Conservation (phyloP, 2,888 invertebrate species). For the Torymus texanus region DNA sequence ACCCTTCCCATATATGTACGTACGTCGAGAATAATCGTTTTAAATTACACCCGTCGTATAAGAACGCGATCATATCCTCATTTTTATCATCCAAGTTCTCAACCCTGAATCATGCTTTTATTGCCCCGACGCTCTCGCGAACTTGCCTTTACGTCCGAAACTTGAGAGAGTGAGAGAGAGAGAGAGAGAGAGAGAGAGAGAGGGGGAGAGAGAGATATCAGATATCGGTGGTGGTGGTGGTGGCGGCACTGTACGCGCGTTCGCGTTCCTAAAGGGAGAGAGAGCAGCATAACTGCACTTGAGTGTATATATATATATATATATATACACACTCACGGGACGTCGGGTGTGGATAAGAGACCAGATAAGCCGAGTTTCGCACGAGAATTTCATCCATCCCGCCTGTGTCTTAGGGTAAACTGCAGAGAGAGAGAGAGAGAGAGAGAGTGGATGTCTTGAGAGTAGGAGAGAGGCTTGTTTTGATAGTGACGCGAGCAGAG, state of each 20-base stretch:
- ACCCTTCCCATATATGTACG: background rate
- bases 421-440: no score
- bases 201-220: slow-evolving; percentile 36
- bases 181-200: slow-evolving; percentile 26
- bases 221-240: slow-evolving; percentile 33
- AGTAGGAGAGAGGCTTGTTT: slow-evolving; percentile 31
- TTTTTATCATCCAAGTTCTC: slow-evolving; percentile 42
- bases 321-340: no score
- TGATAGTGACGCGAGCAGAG: slow-evolving; percentile 20
- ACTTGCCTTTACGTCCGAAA: no score
- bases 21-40: slow-evolving; percentile 20
- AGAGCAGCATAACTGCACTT: slow-evolving; percentile 43
- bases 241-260: background rate
- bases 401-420: slow-evolving; percentile 13
- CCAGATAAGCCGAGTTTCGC: slow-evolving; percentile 29
- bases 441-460: no score
- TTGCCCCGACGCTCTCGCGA: slow-evolving; percentile 47
- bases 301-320: slow-evolving; percentile 14
- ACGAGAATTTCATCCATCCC: background rate
- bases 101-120: slow-evolving; percentile 53
- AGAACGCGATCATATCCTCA: slow-evolving; percentile 34
- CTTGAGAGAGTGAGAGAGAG: background rate
- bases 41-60: slow-evolving; percentile 20
- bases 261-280: background rate
- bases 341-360: slow-evolving; percentile 34